phyloP scores from a whole-genome alignment of 2,797 vertebrate genomes.

The Delichon dasypus region DNA sequence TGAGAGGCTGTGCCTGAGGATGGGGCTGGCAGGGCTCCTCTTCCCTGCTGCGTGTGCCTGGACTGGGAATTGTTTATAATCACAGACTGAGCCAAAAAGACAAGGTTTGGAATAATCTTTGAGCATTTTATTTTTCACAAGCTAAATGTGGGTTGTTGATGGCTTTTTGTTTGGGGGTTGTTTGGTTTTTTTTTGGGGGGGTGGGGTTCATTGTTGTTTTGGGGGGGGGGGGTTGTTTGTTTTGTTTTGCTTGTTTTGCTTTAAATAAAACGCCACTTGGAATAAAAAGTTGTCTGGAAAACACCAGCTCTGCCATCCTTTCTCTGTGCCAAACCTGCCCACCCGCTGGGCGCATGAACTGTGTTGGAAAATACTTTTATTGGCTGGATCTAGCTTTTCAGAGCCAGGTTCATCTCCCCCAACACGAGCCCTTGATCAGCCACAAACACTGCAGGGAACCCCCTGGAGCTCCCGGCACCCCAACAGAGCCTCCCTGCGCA shows the following conservation, averaged over 20 bases:
- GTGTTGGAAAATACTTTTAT: neutral
- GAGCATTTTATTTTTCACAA: neutral
- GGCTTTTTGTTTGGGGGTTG: too few relatives aligned
- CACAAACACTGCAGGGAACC: neutral
- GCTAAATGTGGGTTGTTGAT: neutral
- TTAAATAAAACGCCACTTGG: neutral
- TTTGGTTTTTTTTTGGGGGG: too few relatives aligned
- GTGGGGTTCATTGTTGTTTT: too few relatives aligned
- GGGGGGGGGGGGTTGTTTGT: too few relatives aligned
- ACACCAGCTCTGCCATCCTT: neutral
- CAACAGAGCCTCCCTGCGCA: neutral
- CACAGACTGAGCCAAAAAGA: neutral
- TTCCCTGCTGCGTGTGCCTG: neutral
- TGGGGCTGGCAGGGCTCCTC: neutral
- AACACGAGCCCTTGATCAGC: neutral
- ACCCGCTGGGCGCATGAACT: neutral
- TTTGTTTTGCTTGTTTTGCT: neutral
- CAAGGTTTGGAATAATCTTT: neutral
- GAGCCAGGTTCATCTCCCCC: neutral
- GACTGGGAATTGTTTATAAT: neutral
- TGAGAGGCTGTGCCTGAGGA: neutral
- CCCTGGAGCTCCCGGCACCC: rapidly evolving
- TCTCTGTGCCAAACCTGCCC: neutral
- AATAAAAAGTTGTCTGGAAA: neutral
- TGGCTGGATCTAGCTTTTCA: neutral